A percentile compares a stretch with the other conserved stretches of the same genome.
These are phyloP conservation scores for Onthophagus sagittarius DNA, from an alignment of 2,888 invertebrate genomes.

Conservation along the genomic window DNA sequence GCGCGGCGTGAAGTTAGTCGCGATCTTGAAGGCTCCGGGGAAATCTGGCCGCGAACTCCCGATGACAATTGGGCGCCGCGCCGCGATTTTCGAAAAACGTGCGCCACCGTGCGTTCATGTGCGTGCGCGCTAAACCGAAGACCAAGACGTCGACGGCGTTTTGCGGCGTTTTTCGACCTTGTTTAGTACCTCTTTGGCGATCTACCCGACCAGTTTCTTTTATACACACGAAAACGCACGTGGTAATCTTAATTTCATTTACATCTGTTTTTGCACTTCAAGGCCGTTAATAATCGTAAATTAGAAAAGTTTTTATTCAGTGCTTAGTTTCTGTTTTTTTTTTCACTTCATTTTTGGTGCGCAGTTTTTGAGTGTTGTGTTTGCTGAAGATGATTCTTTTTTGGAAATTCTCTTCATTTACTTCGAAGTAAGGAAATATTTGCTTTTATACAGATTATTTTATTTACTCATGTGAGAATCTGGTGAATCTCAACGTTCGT, in stretches of 20 bases:
- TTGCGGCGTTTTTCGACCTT: constrained; percentile 29
- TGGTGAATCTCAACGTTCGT: no score
- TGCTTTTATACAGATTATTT: no score
- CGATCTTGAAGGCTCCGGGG: not conserved
- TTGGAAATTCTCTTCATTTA: no score
- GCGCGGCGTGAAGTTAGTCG: constrained; percentile 4
- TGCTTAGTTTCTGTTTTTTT: not conserved
- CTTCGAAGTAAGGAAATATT: no score
- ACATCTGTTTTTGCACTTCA: not conserved
- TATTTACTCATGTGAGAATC: no score
- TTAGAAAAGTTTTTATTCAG: not conserved
- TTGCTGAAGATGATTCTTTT: no score
- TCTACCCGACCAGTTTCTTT: not conserved
- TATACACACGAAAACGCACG: not conserved
- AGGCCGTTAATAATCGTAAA: not conserved
- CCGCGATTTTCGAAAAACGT: not conserved
- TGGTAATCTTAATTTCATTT: not conserved
- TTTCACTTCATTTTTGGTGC: not conserved
- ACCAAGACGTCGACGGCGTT: constrained; percentile 23
- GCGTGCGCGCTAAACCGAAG: not conserved
- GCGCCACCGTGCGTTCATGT: not conserved
- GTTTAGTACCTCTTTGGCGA: constrained; percentile 22
- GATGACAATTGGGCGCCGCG: not conserved
- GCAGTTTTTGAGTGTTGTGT: no score
- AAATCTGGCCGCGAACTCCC: not conserved